These are phyloP conservation scores for Elysia crispata DNA, from an alignment of 2,888 invertebrate genomes.

Conservation along the genomic window DNA sequence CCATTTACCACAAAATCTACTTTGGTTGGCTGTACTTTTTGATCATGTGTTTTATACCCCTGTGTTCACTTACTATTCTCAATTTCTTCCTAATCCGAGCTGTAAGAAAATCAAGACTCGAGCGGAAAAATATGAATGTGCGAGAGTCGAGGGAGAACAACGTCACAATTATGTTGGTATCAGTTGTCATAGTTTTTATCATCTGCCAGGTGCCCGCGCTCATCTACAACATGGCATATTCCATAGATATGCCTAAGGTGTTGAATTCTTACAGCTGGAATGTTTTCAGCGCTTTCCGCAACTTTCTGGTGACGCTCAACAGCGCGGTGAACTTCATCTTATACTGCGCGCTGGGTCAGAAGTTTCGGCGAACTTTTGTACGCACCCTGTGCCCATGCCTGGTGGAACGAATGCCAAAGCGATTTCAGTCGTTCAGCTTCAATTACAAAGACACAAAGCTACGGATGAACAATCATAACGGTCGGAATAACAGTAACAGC, in stretches of 20 bases:
- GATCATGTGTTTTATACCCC: slow-evolving; percentile 95
- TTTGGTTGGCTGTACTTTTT: slow-evolving; percentile 96
- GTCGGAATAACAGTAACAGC: slow-evolving; percentile 48
- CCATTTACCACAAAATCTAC: slow-evolving; percentile 87
- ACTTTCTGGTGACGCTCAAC: slow-evolving; percentile 96
- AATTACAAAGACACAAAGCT: slow-evolving; percentile 46
- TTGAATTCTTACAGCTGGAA: slow-evolving; percentile 80
- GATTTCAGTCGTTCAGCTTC: slow-evolving; percentile 67
- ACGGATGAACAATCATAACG: slow-evolving; percentile 55
- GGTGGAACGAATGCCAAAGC: slow-evolving; percentile 53
- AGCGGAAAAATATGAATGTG: slow-evolving; percentile 91
- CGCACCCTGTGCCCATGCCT: slow-evolving; percentile 70
- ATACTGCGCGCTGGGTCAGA: slow-evolving; percentile 98
- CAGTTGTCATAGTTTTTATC: slow-evolving; percentile 95
- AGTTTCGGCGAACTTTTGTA: slow-evolving; percentile 83
- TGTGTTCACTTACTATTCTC: slow-evolving; percentile 90
- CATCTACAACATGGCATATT: slow-evolving; percentile 84
- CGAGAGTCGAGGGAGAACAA: slow-evolving; percentile 93
- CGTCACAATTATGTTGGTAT: slow-evolving; percentile 94
- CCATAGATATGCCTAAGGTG: slow-evolving; percentile 81
- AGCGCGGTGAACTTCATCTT: slow-evolving; percentile 98
- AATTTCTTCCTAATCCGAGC: slow-evolving; percentile 90
- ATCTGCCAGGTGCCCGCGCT: slow-evolving; percentile 87
- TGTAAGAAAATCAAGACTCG: slow-evolving; percentile 92
- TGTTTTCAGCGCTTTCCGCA: slow-evolving; percentile 78